phyloP scores from a whole-genome alignment of 2,113 vertebrate genomes.

The Dromiciops gliroides region DNA sequence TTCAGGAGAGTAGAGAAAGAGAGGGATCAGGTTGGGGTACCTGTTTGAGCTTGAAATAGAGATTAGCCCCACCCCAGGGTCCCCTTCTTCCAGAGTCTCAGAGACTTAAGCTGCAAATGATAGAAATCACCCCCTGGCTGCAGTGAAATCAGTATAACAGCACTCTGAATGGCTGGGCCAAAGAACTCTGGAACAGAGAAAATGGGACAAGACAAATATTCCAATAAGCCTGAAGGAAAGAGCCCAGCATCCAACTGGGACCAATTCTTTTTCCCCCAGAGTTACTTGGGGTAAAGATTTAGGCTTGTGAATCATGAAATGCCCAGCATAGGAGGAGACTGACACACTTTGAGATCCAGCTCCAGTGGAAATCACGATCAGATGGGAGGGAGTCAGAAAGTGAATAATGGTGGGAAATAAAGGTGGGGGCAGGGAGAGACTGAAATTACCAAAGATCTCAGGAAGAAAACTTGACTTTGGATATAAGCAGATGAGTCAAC shows the following conservation, averaged over 20 bases:
- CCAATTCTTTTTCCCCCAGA: neutral
- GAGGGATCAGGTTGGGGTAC: neutral
- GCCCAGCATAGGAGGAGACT: neutral
- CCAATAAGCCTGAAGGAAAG: neutral
- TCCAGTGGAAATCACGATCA: neutral
- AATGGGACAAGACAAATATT: neutral
- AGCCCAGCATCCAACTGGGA: neutral
- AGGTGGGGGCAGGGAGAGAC: neutral
- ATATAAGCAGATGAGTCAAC: too few species aligned
- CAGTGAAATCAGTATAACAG: too few species aligned
- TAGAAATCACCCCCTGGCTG: too few species aligned
- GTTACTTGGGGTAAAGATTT: neutral
- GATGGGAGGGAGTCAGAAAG: neutral
- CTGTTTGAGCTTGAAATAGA: neutral
- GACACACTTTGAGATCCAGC: neutral
- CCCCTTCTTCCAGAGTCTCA: neutral
- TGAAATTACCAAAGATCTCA: neutral
- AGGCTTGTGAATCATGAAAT: neutral
- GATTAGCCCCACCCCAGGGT: too few species aligned
- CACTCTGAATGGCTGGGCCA: neutral
- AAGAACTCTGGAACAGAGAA: neutral
- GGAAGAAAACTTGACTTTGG: neutral
- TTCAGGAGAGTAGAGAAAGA: neutral
- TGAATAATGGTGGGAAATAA: neutral
- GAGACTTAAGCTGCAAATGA: neutral